Evolutionary conservation across 1,140 invertebrate genomes (phyloP).

Genomic region (Drosophila kurseongensis): DNA sequence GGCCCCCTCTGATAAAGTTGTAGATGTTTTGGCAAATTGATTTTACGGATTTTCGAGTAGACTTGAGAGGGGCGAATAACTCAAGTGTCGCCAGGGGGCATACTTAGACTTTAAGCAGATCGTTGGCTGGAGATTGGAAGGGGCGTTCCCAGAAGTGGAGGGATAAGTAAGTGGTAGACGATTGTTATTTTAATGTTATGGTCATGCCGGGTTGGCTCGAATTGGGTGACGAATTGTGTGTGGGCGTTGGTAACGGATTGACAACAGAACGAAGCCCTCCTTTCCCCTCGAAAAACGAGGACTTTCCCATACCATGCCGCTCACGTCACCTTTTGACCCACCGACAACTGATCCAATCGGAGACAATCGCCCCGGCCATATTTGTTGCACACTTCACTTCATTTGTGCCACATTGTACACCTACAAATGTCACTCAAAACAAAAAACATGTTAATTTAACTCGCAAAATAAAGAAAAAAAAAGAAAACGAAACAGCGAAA

Average conservation of each 20-base stretch:
- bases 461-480: conserved; percentile 53
- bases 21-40: conserved; percentile 81
- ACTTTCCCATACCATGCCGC: conserved; percentile 36
- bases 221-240: conserved; percentile 78
- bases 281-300: background rate
- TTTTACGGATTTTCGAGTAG: conserved; percentile 69
- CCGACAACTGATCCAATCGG: conserved; percentile 36
- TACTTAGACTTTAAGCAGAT: conserved; percentile 82
- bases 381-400: conserved; percentile 83
- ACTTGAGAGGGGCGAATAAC: conserved; percentile 65
- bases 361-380: conserved; percentile 63
- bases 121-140: conserved; percentile 63
- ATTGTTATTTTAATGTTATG: conserved; percentile 82
- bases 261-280: conserved; percentile 44
- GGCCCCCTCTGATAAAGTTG: conserved; percentile 66
- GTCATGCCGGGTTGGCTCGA: conserved; percentile 49
- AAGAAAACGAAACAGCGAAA: conserved; percentile 23
- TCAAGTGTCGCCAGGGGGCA: conserved; percentile 72
- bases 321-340: conserved; percentile 42
- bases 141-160: conserved; percentile 35
- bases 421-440: conserved; percentile 81
- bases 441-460: conserved; percentile 83
- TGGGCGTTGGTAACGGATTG: conserved; percentile 79
- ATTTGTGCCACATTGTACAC: conserved; percentile 83
- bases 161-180: conserved; percentile 79